These are phyloP conservation scores for Falcaria lacertinaria DNA, from an alignment of 2,888 invertebrate genomes.

Conservation along the genomic window DNA sequence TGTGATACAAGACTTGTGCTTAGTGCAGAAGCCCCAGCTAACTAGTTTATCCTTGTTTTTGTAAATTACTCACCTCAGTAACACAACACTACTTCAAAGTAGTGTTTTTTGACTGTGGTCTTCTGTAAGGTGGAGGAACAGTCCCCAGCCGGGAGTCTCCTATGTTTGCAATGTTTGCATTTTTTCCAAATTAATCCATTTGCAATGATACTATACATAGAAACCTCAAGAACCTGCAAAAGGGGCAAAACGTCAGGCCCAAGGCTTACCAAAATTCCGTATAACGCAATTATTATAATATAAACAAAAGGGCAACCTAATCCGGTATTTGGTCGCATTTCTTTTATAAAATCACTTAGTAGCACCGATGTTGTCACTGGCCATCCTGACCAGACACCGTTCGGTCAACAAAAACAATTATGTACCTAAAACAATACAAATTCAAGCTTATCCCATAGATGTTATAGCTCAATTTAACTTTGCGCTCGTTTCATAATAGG, in stretches of 20 bases:
- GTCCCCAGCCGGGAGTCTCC: too few species aligned
- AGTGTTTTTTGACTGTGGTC: too few species aligned
- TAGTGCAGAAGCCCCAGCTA: too few species aligned
- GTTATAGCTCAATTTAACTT: conserved; percentile 2
- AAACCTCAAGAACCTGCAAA: neutral
- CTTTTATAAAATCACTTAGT: conserved; percentile 54
- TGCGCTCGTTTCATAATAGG: neutral
- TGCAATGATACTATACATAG: neutral
- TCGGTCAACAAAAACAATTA: conserved; percentile 39
- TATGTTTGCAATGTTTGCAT: too few species aligned
- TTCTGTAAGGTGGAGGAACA: too few species aligned
- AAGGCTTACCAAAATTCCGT: conserved; percentile 18
- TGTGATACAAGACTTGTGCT: too few species aligned
- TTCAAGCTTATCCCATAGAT: neutral
- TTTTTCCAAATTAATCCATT: neutral
- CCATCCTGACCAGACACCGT: conserved; percentile 41
- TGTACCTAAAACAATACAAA: conserved; percentile 8
- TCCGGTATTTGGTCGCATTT: conserved; percentile 24
- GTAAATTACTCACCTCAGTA: too few species aligned
- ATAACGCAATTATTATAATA: conserved; percentile 23
- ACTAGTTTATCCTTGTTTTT: too few species aligned
- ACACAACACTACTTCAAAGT: too few species aligned
- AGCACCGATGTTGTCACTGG: conserved; percentile 48
- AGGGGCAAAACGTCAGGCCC: neutral
- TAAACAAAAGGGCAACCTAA: conserved; percentile 30